Base-by-base conservation (phyloP, 2,888 invertebrate species). In the Oscheius myriophilus region DNA sequence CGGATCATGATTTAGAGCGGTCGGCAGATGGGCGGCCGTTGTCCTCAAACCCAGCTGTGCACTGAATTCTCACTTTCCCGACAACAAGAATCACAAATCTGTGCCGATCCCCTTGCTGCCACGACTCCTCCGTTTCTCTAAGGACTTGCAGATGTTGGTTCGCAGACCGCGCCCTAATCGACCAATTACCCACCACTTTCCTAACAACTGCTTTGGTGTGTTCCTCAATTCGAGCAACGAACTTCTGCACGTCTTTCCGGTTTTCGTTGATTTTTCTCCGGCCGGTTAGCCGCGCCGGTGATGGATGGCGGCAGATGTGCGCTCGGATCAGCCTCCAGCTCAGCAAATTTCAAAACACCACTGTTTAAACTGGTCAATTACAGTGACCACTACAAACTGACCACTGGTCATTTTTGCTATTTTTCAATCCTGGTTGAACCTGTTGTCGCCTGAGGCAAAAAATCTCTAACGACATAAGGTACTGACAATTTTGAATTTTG, bases 291-390 rank as follows among this genome's bases (percentile, higher is more conserved):
- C 57, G 41, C n/a, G 33, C 57, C 41, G 41, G 57, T 57, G 57
- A 57, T 57, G 57, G 57, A 57, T 57, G 57, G 42, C 42, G 57
- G 57, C 57, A 57, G 57, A 57, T 57, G 57, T 57, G 57, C 25
- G 54, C 41, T 41, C 42, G 18, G 21, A 46, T 46, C 49, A 46
- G 49, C 49, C 21, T 46, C 49, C n/a, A n/a, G 21, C 21, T 18
- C 33, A 23, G 18, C 21, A 49, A 23, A 49, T 18, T 18, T 23
- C 46, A 18, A 45, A 16, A 45, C n/a, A 45, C n/a, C 18, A n/a
- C 18, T 45, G n/a, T 45, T 45, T 23, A 16, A 49, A 49, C 18
- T 18, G 16, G 49, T 21, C 49, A 49, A 49, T 46, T 46, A 46
- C 49, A 11, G 18, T 49, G 49, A 49, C 23, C 23, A 23, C 23